phyloP scores from a whole-genome alignment of 2,797 vertebrate species.

The Pantherophis vulpinus region DNA sequence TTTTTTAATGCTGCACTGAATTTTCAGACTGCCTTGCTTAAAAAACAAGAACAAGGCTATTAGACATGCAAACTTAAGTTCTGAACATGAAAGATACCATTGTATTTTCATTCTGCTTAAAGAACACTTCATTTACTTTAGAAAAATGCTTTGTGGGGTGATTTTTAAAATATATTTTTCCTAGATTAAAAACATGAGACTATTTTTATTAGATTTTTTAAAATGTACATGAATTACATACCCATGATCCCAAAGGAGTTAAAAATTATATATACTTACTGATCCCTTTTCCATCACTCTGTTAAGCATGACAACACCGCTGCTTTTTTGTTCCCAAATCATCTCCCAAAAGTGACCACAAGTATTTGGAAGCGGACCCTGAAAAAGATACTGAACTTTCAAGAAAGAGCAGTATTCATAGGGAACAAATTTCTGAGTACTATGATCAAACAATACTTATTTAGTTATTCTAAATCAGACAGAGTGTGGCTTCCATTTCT shows the following conservation, averaged over 20 bases:
- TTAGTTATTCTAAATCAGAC: background rate
- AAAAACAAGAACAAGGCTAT: background rate
- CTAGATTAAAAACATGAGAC: background rate
- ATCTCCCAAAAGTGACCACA: slow-evolving; percentile 99
- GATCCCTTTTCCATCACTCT: slow-evolving; percentile 97
- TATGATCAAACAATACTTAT: slow-evolving; percentile 24
- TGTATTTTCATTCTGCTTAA: background rate
- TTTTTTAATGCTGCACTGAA: background rate
- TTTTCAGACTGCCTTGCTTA: background rate
- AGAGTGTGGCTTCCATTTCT: slow-evolving; percentile 41
- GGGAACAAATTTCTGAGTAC: slow-evolving; percentile 36
- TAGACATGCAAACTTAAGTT: background rate
- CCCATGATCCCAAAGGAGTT: background rate
- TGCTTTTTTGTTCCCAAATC: slow-evolving; percentile 96
- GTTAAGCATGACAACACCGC: slow-evolving; percentile 97
- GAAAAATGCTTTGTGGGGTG: background rate
- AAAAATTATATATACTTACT: slow-evolving; percentile 73
- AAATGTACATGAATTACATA: background rate
- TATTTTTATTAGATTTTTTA: background rate
- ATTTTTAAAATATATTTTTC: background rate
- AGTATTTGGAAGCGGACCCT: slow-evolving; percentile 96
- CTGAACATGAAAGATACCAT: background rate
- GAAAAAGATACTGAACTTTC: slow-evolving; percentile 60
- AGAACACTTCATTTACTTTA: background rate
- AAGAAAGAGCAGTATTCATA: slow-evolving; percentile 48